Conservation (phyloP, 64 coral and sea anemone species). For the Acropora tenuis region DNA sequence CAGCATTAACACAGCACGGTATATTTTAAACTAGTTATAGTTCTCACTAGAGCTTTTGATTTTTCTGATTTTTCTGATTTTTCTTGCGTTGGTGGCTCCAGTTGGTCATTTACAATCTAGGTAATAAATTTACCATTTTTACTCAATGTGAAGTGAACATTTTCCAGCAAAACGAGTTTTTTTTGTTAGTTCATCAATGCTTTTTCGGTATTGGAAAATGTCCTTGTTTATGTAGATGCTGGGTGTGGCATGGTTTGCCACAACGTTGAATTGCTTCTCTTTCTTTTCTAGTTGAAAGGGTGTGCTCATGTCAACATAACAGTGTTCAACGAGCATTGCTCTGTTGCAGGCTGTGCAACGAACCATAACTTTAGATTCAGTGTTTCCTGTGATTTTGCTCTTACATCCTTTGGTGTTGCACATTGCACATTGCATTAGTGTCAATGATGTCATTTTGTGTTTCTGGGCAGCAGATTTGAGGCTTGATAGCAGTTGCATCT, state of each 20-base stretch:
- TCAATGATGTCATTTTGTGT: slow-evolving; percentile 54
- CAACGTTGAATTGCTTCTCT: slow-evolving; percentile 47
- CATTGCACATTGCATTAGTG: slow-evolving; percentile 44
- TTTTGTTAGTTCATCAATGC: slow-evolving; percentile 25
- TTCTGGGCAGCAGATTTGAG: slow-evolving; percentile 57
- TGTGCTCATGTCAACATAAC: slow-evolving; percentile 47
- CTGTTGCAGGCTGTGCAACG: slow-evolving; percentile 55
- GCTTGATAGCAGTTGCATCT: slow-evolving; percentile 15
- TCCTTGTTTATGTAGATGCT: slow-evolving; percentile 32
- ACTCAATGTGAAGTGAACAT: slow-evolving; percentile 33
- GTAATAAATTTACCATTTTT: slow-evolving; percentile 35
- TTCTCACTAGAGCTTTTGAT: too few species aligned
- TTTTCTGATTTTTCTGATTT: too few species aligned
- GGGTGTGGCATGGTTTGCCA: slow-evolving; percentile 30
- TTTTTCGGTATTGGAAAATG: slow-evolving; percentile 38
- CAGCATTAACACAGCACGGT: too few species aligned
- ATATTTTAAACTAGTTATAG: too few species aligned
- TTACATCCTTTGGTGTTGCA: slow-evolving; percentile 45
- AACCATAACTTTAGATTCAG: slow-evolving; percentile 26
- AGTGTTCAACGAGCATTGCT: slow-evolving; percentile 49
- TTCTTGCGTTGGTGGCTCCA: too few species aligned
- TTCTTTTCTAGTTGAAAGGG: slow-evolving; percentile 60
- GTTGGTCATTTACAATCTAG: too few species aligned
- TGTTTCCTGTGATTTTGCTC: slow-evolving; percentile 40
- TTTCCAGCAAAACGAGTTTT: slow-evolving; percentile 33